Conservation (phyloP, 2,113 vertebrate genomes). For the Gnathonemus longibarbis region DNA sequence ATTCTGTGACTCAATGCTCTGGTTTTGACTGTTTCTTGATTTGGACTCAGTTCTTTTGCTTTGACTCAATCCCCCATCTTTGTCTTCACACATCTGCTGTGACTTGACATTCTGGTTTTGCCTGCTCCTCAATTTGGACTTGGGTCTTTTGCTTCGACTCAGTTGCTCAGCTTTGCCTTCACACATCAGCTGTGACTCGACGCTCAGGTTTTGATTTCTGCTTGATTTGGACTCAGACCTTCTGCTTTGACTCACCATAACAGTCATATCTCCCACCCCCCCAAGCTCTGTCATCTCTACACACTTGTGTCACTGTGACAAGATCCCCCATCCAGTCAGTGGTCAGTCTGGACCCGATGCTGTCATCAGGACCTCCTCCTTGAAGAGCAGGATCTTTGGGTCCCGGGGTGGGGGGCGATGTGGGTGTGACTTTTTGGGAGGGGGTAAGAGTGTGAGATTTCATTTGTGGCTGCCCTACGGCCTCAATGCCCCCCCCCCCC, state of each 20-base stretch:
- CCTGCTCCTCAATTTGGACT: background rate
- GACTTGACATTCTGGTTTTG: background rate
- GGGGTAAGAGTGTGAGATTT: conserved; percentile 35
- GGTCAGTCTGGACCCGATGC: background rate
- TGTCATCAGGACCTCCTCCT: background rate
- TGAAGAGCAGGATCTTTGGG: background rate
- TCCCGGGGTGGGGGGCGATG: conserved; percentile 40
- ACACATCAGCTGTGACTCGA: background rate
- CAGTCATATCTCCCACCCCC: background rate
- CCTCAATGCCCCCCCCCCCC: conserved; percentile 29
- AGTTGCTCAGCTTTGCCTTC: background rate
- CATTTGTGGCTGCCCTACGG: conserved; percentile 15
- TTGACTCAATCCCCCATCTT: background rate
- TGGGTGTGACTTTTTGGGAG: conserved; percentile 58
- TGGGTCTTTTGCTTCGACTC: background rate
- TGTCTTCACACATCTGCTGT: background rate
- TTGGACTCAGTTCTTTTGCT: background rate
- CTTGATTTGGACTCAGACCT: background rate
- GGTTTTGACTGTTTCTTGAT: background rate
- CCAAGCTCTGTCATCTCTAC: background rate
- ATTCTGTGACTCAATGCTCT: background rate
- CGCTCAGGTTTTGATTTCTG: too few relatives aligned
- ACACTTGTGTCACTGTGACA: background rate
- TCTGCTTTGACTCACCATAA: background rate
- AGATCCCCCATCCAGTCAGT: background rate